Evolutionary conservation across 2,113 vertebrate genomes (phyloP).

Genomic region (Limanda limanda): DNA sequence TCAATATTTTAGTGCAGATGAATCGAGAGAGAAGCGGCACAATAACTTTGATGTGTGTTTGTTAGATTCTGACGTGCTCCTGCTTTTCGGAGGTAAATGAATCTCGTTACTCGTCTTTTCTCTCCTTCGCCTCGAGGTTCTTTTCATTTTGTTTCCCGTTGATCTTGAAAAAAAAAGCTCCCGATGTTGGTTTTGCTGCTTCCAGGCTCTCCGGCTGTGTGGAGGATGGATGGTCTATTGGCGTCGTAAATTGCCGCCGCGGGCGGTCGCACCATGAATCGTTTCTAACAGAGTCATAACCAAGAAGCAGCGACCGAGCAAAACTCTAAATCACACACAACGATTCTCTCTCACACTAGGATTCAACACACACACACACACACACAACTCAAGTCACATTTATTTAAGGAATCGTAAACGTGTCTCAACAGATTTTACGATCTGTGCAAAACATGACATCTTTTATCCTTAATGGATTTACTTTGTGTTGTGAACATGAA

Average conservation of each 20-base stretch:
- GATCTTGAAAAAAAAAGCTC: not conserved
- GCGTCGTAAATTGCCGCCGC: constrained; percentile 8
- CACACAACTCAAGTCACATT: too few species aligned
- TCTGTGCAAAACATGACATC: not conserved
- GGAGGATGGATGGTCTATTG: constrained; percentile 4
- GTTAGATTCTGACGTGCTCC: not conserved
- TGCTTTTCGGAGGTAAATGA: not conserved
- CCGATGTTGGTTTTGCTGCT: constrained; percentile 7
- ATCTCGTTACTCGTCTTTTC: not conserved
- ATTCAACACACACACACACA: too few species aligned
- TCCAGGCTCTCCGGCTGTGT: not conserved
- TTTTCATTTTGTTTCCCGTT: not conserved
- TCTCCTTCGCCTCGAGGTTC: not conserved
- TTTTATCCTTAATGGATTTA: not conserved
- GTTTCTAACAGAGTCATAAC: not conserved
- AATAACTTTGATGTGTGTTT: constrained; percentile 19
- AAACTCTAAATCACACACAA: not conserved
- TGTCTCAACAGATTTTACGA: not conserved
- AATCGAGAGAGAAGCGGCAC: constrained; percentile 3
- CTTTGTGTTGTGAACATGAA: not conserved
- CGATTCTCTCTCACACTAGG: not conserved
- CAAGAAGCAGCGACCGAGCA: not conserved
- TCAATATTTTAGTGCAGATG: constrained; percentile 42
- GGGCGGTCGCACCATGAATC: too few species aligned
- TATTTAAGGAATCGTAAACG: too few species aligned